Percentiles rank a stretch among this genome's conserved stretches.
These are phyloP conservation scores for Excalfactoria chinensis DNA, from an alignment of 2,113 vertebrate species.

Conservation along the genomic window DNA sequence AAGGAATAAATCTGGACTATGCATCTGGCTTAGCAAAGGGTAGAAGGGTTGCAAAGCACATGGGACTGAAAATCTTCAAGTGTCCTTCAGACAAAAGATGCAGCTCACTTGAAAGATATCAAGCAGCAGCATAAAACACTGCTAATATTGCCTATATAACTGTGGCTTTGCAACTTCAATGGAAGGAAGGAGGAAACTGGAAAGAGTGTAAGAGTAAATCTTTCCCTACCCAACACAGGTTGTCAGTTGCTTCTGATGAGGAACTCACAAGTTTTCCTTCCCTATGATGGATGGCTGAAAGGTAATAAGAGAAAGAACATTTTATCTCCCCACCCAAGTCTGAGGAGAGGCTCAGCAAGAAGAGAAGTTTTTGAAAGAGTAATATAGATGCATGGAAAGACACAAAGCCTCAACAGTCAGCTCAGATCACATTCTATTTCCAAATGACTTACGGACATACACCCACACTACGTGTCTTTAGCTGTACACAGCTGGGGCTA, in stretches of 20 bases:
- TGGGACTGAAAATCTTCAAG: not conserved
- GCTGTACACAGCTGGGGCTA: conserved; percentile 1
- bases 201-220: not conserved
- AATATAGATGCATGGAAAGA: not conserved
- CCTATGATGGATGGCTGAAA: not conserved
- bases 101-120: not conserved
- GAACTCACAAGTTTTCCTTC: not conserved
- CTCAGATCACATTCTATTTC: conserved; percentile 1
- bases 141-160: not conserved
- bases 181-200: not conserved
- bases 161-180: not conserved
- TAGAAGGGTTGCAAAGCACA: not conserved
- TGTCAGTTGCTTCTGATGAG: not conserved
- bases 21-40: not conserved
- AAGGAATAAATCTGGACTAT: not conserved
- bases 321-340: not conserved
- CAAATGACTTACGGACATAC: not conserved
- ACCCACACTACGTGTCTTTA: not conserved
- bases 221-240: not conserved
- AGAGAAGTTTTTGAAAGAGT: not conserved
- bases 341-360: not conserved
- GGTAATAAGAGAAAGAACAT: not conserved
- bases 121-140: conserved; percentile 11
- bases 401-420: not conserved
- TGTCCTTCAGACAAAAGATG: conserved; percentile 16